Evolutionary conservation across 2,797 vertebrate genomes (phyloP).

Genomic region (Enteromius radiatus): DNA sequence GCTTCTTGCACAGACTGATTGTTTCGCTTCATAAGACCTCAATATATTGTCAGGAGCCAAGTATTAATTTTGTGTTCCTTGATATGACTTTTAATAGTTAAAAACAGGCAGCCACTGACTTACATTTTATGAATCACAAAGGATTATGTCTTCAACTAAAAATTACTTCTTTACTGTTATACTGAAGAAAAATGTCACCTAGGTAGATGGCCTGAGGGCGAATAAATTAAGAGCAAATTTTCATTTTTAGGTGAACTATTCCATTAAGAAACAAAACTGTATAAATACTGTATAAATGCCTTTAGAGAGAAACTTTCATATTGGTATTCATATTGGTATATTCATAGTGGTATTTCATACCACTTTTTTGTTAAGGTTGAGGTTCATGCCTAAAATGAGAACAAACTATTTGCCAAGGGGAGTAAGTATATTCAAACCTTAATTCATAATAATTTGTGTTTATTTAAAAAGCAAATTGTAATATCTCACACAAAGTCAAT

Average conservation of each 20-base stretch:
- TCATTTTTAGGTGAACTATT: background rate
- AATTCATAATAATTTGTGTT: background rate
- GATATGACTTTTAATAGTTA: background rate
- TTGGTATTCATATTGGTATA: no score
- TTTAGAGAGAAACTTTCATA: background rate
- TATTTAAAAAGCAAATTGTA: background rate
- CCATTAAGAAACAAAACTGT: background rate
- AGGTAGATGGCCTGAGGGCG: background rate
- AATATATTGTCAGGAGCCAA: background rate
- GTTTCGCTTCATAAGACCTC: background rate
- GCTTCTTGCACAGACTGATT: background rate
- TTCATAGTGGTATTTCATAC: no score
- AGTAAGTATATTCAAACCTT: background rate
- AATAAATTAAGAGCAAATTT: background rate
- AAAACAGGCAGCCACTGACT: background rate
- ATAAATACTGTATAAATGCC: background rate
- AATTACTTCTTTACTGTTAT: background rate
- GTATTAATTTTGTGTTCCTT: background rate
- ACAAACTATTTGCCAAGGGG: background rate
- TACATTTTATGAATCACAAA: background rate
- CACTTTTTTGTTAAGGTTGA: background rate
- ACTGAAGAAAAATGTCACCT: background rate
- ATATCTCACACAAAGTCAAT: background rate
- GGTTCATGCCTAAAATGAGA: background rate
- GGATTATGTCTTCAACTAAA: background rate